Evolutionary conservation across 2,888 invertebrate genomes (phyloP), one percentile per base, ranked within the genome.

Genomic region (Leptinotarsa haldemani): DNA sequence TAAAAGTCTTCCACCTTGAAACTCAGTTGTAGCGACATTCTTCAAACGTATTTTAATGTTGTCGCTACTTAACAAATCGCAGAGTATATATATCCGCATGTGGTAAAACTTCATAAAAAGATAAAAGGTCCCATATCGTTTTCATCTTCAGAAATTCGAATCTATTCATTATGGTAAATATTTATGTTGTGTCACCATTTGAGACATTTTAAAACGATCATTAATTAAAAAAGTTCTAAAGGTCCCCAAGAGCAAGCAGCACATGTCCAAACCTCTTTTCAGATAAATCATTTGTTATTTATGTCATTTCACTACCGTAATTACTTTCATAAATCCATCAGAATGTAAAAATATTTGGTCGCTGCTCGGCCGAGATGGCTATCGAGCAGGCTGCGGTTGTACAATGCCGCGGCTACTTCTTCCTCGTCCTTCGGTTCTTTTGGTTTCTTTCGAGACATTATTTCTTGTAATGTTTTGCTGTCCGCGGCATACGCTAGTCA

Each of bases 301-400:
- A 84, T 85, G 84, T 83, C 84, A 82, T 83, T 84, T 84, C 84
- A 80, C 81, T 81, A 79, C 79, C 78, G 83, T 85, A 85, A 85
- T 85, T 84, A 84, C 84, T 81, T 82, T 83, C 84, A 85, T 85
- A 85, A 85, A 85, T 85, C 84, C 82, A 83, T 85, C 84, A 82
- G 84, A 82, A 75, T 75, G 72, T 75, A 83, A 81, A 82, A 81
- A 81, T 82, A 84, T 84, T 82, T 81, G 80, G 82, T 82, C 81
- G 81, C 80, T 78, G 81, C 77, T 73, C 70, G 74, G 47, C 53
- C 65, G 81, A 83, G 84, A 84, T 84, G 80, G 79, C 82, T 83
- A 84, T 84, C 84, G 70, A 71, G 74, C 69, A 66, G 71, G 63
- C 66, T 52, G 64, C 65, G 68, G 69, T 70, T 70, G 65, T 74